These are phyloP conservation scores for Saxidomus purpurata DNA, from an alignment of 1,140 invertebrate genomes.

Conservation along the genomic window DNA sequence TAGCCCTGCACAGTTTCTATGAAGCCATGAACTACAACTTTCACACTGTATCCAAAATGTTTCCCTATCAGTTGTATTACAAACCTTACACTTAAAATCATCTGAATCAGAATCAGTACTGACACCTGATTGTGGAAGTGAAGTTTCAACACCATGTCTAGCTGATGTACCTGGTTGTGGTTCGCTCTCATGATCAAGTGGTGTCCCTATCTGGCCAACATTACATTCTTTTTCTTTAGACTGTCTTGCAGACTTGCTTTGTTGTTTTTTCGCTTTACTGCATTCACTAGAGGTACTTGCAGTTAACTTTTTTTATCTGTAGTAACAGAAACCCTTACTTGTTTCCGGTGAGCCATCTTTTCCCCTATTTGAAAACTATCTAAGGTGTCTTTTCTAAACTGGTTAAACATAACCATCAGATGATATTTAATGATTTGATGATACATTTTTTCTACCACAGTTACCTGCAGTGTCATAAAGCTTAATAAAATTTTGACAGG, in stretches of 20 bases:
- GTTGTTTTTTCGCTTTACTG: neutral
- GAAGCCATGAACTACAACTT: constrained; percentile 3
- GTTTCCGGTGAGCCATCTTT: constrained; percentile 39
- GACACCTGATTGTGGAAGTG: too few species aligned
- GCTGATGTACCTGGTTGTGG: constrained; percentile 14
- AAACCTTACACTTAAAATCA: constrained; percentile 7
- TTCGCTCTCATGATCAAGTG: neutral
- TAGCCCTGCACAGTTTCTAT: constrained; percentile 35
- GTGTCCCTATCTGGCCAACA: neutral
- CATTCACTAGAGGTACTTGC: neutral
- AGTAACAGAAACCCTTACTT: constrained; percentile 13
- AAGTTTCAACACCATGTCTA: neutral
- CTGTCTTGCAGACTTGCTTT: neutral
- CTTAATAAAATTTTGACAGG: neutral
- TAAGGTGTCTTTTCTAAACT: constrained; percentile 39
- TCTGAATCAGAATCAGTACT: too few species aligned
- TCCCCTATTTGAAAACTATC: constrained; percentile 14
- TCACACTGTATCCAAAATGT: constrained; percentile 38
- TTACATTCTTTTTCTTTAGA: neutral
- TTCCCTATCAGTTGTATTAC: neutral
- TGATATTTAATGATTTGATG: constrained; percentile 4
- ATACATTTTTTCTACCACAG: neutral
- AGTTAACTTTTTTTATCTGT: neutral
- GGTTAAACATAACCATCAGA: constrained; percentile 46
- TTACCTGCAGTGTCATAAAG: neutral